phyloP scores from a whole-genome alignment of 2,797 vertebrate species.

The Pipistrellus nathusii region DNA sequence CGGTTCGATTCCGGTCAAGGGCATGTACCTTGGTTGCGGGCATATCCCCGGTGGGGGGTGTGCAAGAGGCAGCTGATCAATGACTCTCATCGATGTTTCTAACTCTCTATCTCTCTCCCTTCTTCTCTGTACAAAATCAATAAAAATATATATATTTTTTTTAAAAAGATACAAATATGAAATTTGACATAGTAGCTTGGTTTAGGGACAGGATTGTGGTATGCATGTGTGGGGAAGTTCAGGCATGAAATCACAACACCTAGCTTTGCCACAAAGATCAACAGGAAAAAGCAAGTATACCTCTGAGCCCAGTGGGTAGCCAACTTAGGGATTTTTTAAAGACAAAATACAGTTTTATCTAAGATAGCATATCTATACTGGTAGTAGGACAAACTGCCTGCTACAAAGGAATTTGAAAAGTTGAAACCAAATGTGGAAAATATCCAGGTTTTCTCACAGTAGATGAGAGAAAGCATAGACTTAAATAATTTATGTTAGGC shows the following conservation, averaged over 20 bases:
- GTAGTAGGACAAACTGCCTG: background rate
- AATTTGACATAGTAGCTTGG: background rate
- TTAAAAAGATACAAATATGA: background rate
- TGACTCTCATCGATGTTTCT: no score
- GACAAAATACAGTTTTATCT: background rate
- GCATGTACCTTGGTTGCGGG: no score
- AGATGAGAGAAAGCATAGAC: background rate
- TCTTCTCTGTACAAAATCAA: no score
- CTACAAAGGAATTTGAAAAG: slow-evolving; percentile 32
- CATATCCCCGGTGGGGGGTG: no score
- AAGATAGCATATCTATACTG: background rate
- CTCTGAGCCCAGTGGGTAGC: background rate
- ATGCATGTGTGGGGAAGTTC: background rate
- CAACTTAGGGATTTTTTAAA: background rate
- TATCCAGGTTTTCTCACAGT: background rate
- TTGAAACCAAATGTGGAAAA: background rate
- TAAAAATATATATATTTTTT: no score
- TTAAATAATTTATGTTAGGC: background rate
- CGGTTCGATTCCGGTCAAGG: no score
- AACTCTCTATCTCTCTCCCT: no score
- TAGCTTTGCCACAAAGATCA: background rate
- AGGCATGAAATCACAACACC: background rate
- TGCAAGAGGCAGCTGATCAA: no score
- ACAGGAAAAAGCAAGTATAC: background rate
- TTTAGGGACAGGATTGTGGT: background rate